Conservation (phyloP, 2,888 invertebrate species). For the Lucinisca nassula region DNA sequence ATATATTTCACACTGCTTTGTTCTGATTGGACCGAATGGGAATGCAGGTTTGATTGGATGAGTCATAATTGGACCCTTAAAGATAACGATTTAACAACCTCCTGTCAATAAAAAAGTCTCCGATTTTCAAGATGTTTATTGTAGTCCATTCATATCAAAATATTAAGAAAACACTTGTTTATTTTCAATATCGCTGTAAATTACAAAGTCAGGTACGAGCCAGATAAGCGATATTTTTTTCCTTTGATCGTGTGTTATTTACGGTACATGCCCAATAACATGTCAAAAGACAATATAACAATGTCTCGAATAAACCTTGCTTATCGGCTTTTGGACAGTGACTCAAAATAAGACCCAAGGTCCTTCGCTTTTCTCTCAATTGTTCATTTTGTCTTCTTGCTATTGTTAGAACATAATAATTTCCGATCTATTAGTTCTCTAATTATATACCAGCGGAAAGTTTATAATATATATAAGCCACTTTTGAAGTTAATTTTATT, state of each 20-base stretch:
- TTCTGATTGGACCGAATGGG: not conserved
- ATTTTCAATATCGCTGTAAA: not conserved
- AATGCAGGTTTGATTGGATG: not conserved
- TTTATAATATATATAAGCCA: not conserved
- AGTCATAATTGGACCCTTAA: not conserved
- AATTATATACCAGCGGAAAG: not conserved
- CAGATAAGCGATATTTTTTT: not conserved
- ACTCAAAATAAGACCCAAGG: not conserved
- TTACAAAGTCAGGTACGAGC: not conserved
- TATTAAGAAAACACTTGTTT: not conserved
- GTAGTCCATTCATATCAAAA: not conserved
- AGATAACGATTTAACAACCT: not conserved
- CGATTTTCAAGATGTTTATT: not conserved
- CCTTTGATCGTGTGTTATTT: not conserved
- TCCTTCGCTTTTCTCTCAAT: not conserved
- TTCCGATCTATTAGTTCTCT: slow-evolving; percentile 10
- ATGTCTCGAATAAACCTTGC: not conserved
- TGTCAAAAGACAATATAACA: not conserved
- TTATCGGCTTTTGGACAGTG: not conserved
- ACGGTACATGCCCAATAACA: not conserved
- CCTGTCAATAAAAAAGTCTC: not conserved
- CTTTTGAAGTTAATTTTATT: slow-evolving; percentile 2
- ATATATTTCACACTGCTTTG: not conserved
- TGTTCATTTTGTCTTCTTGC: slow-evolving; percentile 1
- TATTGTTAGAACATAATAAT: slow-evolving; percentile 6